These are phyloP conservation scores for Macrocentrus cingulum DNA, from an alignment of 1,140 invertebrate genomes.

Conservation along the genomic window DNA sequence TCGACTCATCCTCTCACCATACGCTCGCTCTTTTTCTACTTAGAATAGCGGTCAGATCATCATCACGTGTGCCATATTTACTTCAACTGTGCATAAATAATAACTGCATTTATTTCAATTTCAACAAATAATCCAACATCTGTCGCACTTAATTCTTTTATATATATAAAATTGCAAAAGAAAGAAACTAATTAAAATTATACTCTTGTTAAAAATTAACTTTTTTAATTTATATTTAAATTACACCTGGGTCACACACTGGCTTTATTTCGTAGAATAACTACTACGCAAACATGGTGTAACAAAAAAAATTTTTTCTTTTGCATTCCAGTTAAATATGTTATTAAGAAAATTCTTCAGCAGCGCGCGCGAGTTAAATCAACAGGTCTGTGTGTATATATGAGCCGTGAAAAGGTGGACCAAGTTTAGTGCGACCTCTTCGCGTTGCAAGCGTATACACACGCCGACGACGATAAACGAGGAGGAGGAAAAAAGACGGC, in stretches of 20 bases:
- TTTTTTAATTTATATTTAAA: no score
- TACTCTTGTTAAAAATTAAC: no score
- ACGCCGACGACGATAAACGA: neutral
- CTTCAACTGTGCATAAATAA: neutral
- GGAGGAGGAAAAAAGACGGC: neutral
- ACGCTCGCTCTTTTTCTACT: neutral
- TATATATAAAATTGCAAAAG: neutral
- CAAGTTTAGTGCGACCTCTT: slow-evolving; percentile 11
- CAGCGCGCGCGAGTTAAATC: slow-evolving; percentile 26
- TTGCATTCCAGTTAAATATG: neutral
- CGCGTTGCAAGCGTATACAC: no score
- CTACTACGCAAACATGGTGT: no score
- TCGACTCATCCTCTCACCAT: slow-evolving; percentile 23
- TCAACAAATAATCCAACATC: neutral
- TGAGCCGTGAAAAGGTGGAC: slow-evolving; percentile 21
- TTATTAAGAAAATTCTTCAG: neutral
- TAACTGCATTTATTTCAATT: no score
- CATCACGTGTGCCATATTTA: slow-evolving; percentile 11
- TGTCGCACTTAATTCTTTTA: no score
- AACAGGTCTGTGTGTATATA: slow-evolving; percentile 30
- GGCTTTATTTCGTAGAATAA: no score
- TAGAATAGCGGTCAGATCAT: no score
- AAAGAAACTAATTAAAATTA: neutral
- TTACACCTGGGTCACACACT: no score
- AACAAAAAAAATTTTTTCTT: neutral